Evolutionary conservation across 2,888 invertebrate genomes (phyloP).

Genomic region (Invenusta paracnida): DNA sequence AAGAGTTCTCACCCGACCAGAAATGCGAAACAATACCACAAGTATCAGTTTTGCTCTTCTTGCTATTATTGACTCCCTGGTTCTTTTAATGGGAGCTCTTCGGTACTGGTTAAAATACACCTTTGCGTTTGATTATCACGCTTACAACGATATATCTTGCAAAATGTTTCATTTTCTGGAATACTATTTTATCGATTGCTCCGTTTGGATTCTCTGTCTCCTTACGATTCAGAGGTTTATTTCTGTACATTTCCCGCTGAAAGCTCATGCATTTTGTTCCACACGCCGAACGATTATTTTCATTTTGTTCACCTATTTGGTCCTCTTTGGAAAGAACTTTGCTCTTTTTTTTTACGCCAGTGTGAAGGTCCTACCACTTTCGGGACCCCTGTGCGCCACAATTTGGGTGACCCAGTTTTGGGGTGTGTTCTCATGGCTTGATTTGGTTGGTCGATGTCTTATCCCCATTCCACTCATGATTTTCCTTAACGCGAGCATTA

Average conservation of each 20-base stretch:
- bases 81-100: not conserved
- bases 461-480: not conserved
- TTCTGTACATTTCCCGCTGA: slow-evolving; percentile 9
- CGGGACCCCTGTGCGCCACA: not conserved
- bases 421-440: not conserved
- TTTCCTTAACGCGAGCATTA: not conserved
- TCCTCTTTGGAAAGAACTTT: not conserved
- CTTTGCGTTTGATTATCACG: not conserved
- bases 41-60: not conserved
- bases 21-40: not conserved
- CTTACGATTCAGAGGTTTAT: slow-evolving; percentile 18
- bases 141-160: not conserved
- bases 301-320: not conserved
- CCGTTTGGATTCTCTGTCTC: slow-evolving; percentile 17
- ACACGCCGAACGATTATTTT: not conserved
- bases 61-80: not conserved
- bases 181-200: slow-evolving; percentile 4
- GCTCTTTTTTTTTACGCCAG: not conserved
- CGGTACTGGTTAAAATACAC: not conserved
- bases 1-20: not conserved
- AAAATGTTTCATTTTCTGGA: not conserved
- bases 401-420: not conserved
- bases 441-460: not conserved
- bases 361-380: not conserved
- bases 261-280: not conserved